Conservation (phyloP, 1,140 invertebrate species). For the Plectrocnemia conspersa region DNA sequence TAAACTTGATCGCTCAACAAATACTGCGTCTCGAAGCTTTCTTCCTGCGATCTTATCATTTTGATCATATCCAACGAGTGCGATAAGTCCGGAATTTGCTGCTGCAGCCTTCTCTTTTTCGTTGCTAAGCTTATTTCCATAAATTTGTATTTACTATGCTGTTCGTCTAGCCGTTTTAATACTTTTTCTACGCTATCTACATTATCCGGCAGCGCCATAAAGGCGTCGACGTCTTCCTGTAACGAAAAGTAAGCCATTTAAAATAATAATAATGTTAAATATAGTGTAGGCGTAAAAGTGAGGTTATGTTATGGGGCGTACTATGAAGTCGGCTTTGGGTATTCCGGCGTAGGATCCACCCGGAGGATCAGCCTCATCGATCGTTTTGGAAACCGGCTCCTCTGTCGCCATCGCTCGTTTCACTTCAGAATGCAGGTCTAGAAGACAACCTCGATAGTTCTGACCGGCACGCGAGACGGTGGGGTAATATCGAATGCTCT, state of each 20-base stretch:
- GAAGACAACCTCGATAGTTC: too few species aligned
- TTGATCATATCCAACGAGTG: slow-evolving; percentile 89
- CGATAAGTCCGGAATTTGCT: slow-evolving; percentile 90
- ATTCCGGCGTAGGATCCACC: slow-evolving; percentile 66
- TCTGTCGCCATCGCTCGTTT: neutral
- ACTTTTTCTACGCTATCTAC: slow-evolving; percentile 76
- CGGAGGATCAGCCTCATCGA: too few species aligned
- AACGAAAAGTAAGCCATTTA: slow-evolving; percentile 36
- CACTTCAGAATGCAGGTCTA: too few species aligned
- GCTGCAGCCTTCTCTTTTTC: slow-evolving; percentile 77
- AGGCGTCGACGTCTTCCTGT: slow-evolving; percentile 94
- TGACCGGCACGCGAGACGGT: too few species aligned
- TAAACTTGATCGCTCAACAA: slow-evolving; percentile 94
- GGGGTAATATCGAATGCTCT: too few species aligned
- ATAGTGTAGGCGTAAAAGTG: too few species aligned
- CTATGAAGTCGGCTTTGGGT: slow-evolving; percentile 76
- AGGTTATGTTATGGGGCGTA: slow-evolving; percentile 45
- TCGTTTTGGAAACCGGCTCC: too few species aligned
- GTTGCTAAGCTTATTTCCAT: slow-evolving; percentile 88
- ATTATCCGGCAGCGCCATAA: slow-evolving; percentile 80
- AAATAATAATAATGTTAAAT: neutral
- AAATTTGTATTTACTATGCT: slow-evolving; percentile 93
- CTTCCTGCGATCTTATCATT: slow-evolving; percentile 77
- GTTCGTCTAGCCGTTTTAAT: slow-evolving; percentile 80
- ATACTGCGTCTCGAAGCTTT: slow-evolving; percentile 82